These are phyloP conservation scores for Cantharis rufa DNA, from an alignment of 2,888 invertebrate species.

Conservation along the genomic window DNA sequence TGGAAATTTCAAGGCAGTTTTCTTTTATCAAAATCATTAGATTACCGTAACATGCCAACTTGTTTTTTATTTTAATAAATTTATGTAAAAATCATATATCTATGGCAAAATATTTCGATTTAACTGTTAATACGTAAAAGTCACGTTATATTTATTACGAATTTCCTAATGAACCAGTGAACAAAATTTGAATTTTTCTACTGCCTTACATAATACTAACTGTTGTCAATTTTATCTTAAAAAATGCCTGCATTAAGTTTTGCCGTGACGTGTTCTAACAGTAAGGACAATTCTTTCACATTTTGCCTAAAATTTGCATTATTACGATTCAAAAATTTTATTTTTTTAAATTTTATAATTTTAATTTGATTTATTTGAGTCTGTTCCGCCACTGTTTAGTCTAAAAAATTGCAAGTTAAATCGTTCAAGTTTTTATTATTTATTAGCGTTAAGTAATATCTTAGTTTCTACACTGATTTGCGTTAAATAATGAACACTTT, in stretches of 20 bases:
- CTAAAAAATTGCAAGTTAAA: too few relatives aligned
- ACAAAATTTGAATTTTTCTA: not conserved
- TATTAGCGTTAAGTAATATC: too few relatives aligned
- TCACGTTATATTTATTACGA: constrained; percentile 1
- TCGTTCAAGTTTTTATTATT: too few relatives aligned
- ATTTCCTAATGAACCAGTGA: not conserved
- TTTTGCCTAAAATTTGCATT: not conserved
- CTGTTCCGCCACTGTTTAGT: too few relatives aligned
- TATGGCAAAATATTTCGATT: not conserved
- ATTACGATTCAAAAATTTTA: not conserved
- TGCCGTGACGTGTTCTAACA: not conserved
- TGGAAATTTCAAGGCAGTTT: not conserved
- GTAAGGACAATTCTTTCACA: not conserved
- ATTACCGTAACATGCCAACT: constrained; percentile 2
- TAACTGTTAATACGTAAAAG: constrained; percentile 1
- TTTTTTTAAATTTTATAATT: too few relatives aligned
- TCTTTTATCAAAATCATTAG: not conserved
- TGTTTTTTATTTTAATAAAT: not conserved
- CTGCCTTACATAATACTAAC: not conserved
- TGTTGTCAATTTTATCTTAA: not conserved
- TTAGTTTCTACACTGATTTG: too few relatives aligned
- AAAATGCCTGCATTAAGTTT: not conserved
- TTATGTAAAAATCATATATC: not conserved
- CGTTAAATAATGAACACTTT: too few relatives aligned
- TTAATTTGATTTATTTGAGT: too few relatives aligned